These are phyloP conservation scores for Acipenser oxyrinchus DNA, from an alignment of 2,797 vertebrate species.

Conservation along the genomic window DNA sequence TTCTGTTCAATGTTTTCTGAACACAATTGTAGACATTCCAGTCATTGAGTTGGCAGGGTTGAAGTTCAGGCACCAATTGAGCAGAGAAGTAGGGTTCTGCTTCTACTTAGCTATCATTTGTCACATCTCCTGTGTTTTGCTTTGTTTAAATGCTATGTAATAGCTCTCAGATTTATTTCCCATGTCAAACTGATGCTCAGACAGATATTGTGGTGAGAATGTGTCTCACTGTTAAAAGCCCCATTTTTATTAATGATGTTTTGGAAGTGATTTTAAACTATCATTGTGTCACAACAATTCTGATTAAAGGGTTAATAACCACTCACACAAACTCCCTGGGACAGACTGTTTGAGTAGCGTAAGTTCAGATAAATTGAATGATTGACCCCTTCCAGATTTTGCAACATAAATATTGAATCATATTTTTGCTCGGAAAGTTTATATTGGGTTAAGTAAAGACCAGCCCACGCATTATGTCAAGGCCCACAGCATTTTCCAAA, in stretches of 20 bases:
- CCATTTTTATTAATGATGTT: slow-evolving; percentile 31
- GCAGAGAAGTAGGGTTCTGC: no score
- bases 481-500: neutral
- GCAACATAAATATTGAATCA: neutral
- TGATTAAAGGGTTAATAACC: slow-evolving; percentile 35
- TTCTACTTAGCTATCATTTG: no score
- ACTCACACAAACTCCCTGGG: slow-evolving; percentile 27
- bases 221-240: slow-evolving; percentile 23
- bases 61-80: no score
- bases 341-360: slow-evolving; percentile 13
- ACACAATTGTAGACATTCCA: no score
- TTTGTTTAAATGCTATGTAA: neutral
- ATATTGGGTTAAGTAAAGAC: neutral
- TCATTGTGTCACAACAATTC: slow-evolving; percentile 29
- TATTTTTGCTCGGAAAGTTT: slow-evolving; percentile 8
- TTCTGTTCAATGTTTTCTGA: no score
- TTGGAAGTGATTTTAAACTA: slow-evolving; percentile 33
- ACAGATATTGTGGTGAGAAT: slow-evolving; percentile 10
- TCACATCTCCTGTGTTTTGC: neutral
- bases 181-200: neutral
- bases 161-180: slow-evolving; percentile 5
- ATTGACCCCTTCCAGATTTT: slow-evolving; percentile 6
- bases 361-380: slow-evolving; percentile 2
- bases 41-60: no score
- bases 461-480: neutral